Evolutionary conservation across 2,797 vertebrate genomes (phyloP), one percentile per base, ranked within the genome.

Genomic region (Enteromius afrohamiltoni): DNA sequence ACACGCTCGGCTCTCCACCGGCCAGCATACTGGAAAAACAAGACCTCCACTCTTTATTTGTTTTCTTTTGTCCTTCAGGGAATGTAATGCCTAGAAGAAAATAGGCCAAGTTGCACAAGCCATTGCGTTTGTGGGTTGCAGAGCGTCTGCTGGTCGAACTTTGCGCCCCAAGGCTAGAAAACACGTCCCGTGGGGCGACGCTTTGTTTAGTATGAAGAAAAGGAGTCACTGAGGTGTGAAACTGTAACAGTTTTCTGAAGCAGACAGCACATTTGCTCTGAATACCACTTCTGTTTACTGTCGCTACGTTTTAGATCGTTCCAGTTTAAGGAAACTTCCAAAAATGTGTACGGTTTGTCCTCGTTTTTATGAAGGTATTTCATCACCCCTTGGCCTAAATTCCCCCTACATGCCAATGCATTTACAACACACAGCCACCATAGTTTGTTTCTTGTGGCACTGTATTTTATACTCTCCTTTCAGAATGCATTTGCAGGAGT

Each of bases 331-430:
- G 19, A 71, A 40, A 70, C 37, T 29, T 58, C 3, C 3, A 7
- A 26, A 80, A 81, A 82, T 91, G 89, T 77, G 86, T 88, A 65
- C 81, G 83, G 86, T 90, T 92, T 91, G 91, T 82, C 91, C 90
- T 92, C 85, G 68, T 93, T 94, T 82, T 92, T 81, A 90, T 92
- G 88, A 86, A 84, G 88, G 67, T 42, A 14, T 86, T 77, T 83
- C 85, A 89, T 87, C 87, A 90, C 60, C 51, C 89, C 77, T 80
- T 92, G 90, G 89, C 90, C 93, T 92, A 93, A 82, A 92, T 94
- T 92, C 80, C 79, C 67, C 58, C 83, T 86, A n/a, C n/a, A n/a
- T n/a, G n/a, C n/a, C n/a, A n/a, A n/a, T n/a, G n/a, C n/a, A n/a
- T n/a, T n/a, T n/a, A n/a, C n/a, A n/a, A n/a, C n/a, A n/a, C n/a